Conservation (phyloP, 1,140 invertebrate genomes). For the Sitodiplosis mosellana region DNA sequence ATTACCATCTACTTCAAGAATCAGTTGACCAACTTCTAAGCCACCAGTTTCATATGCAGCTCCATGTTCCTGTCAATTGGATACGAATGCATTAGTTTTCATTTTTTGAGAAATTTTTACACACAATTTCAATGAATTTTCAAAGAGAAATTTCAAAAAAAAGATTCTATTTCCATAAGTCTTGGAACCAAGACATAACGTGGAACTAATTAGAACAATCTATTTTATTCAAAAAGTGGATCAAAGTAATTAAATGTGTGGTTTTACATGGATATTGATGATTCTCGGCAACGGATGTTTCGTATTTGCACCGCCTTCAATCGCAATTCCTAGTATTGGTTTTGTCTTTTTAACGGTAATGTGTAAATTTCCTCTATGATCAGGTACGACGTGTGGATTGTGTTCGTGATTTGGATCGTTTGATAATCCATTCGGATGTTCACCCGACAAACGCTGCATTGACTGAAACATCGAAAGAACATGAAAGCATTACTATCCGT, state of each 20-base stretch:
- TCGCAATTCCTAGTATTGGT: conserved; percentile 86
- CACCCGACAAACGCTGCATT: conserved; percentile 40
- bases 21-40: conserved; percentile 81
- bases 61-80: conserved; percentile 57
- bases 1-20: conserved; percentile 80
- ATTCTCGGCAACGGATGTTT: conserved; percentile 84
- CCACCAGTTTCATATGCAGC: conserved; percentile 82
- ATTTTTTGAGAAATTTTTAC: not conserved
- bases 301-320: conserved; percentile 90
- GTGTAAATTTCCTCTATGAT: conserved; percentile 67
- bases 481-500: too few relatives aligned
- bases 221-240: too few relatives aligned
- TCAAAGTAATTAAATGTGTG: too few relatives aligned
- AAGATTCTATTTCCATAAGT: too few relatives aligned
- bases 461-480: conserved; percentile 28
- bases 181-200: too few relatives aligned
- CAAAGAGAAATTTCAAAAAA: not conserved
- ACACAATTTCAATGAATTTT: not conserved
- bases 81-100: not conserved
- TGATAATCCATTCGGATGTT: conserved; percentile 31
- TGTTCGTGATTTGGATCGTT: conserved; percentile 38
- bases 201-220: too few relatives aligned
- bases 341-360: conserved; percentile 81
- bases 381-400: conserved; percentile 50
- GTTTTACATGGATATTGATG: conserved; percentile 90